Base-by-base conservation (phyloP, 1,140 invertebrate species). In the Protaetia brevitarsis region DNA sequence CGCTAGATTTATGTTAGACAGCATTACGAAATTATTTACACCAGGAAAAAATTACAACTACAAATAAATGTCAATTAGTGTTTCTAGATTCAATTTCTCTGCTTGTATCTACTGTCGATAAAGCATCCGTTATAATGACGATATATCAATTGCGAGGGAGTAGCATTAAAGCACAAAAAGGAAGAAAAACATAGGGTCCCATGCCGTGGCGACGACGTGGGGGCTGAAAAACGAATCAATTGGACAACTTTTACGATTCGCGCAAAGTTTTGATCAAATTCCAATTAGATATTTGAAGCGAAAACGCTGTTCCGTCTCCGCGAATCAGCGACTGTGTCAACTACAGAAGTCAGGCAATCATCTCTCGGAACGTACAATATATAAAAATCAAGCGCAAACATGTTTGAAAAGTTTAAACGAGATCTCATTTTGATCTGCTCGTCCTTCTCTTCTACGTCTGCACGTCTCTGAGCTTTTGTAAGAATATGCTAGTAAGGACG, bases 341-440 rank as follows among this genome's bases (percentile, higher is more conserved):
- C 58, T 68, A 66, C 59, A 69, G 66, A 64, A 69, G 58, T 28
- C 65, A 66, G 63, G 68, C 68, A 69, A 69, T 67, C 68, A 61
- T 69, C 68, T 63, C 41, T 51, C 41, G 41, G 19, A 51, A 51
- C 41, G 23, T 68, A 70, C 67, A 70, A 70, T 68, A 68, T 68
- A 66, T 59, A 70, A 70, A 70, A 70, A 68, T 70, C 69, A 66
- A 68, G 41, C 41, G 64, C 56, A 59, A 68, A 69, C 64, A 60
- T 31, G 66, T 51, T 56, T 61, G 67, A 66, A 68, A 70, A 70
- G 69, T 70, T 70, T 70, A 70, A 70, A 70, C 68, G 69, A 70
- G 69, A 60, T 70, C 60, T 45, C 36, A 67, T 69, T 69, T 63
- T 67, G 31, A 34, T 34, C 13, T 51, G 41, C 16, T 23, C 41